Percentiles rank a stretch among this genome's conserved stretches.
phyloP scores from a whole-genome alignment of 1,140 invertebrate species.

The Scaptodrosophila lebanonensis region DNA sequence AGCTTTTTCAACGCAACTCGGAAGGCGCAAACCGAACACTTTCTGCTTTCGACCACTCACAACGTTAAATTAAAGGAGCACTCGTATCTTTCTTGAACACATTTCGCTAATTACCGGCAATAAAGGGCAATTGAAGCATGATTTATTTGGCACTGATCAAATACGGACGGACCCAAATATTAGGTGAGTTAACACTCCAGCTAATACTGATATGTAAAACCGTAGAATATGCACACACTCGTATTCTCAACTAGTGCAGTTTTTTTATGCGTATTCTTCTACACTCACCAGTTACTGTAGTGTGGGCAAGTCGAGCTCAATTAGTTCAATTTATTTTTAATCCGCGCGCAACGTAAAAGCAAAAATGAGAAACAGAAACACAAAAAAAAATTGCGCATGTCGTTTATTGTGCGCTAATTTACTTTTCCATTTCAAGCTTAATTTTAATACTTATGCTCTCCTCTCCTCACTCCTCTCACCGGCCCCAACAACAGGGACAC shows the following conservation, averaged over 20 bases:
- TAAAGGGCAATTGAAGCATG: constrained; percentile 48
- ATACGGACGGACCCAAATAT: constrained; percentile 64
- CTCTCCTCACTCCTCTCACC: constrained; percentile 12
- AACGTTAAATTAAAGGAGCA: too few species aligned
- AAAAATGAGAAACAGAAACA: constrained; percentile 36
- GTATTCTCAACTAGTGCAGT: constrained; percentile 1
- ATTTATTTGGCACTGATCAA: constrained; percentile 67
- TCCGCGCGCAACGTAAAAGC: constrained; percentile 28
- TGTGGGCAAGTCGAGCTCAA: constrained; percentile 26
- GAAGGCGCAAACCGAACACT: too few species aligned
- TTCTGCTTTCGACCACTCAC: too few species aligned
- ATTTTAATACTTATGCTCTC: constrained; percentile 7
- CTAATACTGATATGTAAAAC: background rate
- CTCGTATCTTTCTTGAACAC: too few species aligned
- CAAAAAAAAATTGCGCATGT: constrained; percentile 36
- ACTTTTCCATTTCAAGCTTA: constrained; percentile 18
- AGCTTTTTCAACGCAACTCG: constrained; percentile 14
- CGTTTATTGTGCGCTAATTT: constrained; percentile 51
- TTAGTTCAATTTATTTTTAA: constrained; percentile 69
- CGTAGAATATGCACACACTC: background rate
- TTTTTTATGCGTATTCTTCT: constrained; percentile 13
- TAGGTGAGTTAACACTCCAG: constrained; percentile 38
- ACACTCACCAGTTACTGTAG: constrained; percentile 18
- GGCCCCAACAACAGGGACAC: constrained; percentile 47
- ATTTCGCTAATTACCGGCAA: too few species aligned